Conservation (phyloP, 1,140 invertebrate species). For the Megalonaias nervosa region DNA sequence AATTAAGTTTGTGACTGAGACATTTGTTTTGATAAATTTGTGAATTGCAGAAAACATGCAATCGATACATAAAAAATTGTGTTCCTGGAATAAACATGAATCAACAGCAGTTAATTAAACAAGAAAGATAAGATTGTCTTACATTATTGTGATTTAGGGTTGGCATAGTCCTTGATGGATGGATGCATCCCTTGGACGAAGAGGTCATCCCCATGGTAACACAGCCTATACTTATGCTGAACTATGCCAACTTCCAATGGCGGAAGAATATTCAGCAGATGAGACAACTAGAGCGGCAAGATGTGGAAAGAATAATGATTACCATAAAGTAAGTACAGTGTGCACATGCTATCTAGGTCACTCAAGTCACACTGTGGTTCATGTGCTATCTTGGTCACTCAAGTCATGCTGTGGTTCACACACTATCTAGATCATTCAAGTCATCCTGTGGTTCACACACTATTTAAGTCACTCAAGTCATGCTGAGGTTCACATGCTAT, state of each 20-base stretch:
- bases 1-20: not conserved
- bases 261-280: conserved; percentile 76
- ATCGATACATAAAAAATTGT: too few relatives aligned
- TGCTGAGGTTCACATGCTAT: too few relatives aligned
- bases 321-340: conserved; percentile 72
- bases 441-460: too few relatives aligned
- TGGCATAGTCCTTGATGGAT: conserved; percentile 78
- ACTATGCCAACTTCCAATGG: conserved; percentile 80
- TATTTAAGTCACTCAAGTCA: too few relatives aligned
- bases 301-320: conserved; percentile 65
- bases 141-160: conserved; percentile 63
- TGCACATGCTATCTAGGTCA: not conserved
- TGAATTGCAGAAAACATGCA: not conserved
- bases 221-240: conserved; percentile 78
- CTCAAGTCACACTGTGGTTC: too few relatives aligned
- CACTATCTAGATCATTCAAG: too few relatives aligned
- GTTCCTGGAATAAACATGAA: too few relatives aligned
- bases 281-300: conserved; percentile 66
- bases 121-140: not conserved
- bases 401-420: too few relatives aligned
- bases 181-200: conserved; percentile 80
- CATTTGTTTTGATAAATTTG: not conserved
- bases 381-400: too few relatives aligned
- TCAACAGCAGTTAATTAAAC: too few relatives aligned
- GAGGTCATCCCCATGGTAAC: conserved; percentile 72